Base-by-base conservation (phyloP, 2,113 vertebrate species). In the Pholis gunnellus region DNA sequence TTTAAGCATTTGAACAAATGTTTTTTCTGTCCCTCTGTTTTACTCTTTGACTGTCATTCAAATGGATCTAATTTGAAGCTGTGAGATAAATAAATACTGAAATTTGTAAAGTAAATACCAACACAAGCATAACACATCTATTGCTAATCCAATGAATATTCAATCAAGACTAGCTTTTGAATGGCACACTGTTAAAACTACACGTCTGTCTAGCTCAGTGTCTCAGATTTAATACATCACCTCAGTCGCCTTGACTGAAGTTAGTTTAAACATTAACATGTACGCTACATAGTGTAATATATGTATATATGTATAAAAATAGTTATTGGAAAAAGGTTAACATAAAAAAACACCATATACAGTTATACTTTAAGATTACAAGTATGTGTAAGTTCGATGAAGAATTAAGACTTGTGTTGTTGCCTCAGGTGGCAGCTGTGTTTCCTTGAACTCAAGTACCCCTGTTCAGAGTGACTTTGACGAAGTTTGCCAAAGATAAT, bases 361-460 rank as follows among this genome's bases (percentile, higher is more conserved):
- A 38, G n/a, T 71, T 22, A 18, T 11, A 36, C 44, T 34, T 63
- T 6, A 56, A 57, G 6, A 48, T n/a, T 54, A 9, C 17, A 40
- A 52, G 0, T 31, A 17, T 75, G 29, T 38, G 14, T 38, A 29
- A 11, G 9, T 70, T 25, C 63, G 74, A 46, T 44, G 11, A 48
- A 40, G 29, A 27, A 79, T 36, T 31, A 5, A 9, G 7, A 46
- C 14, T 59, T 31, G 65, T 38, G 9, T 31, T 78, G 34, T 70
- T 56, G 59, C 20, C 27, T 70, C 40, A 65, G 36, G 20, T 34
- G 50, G 54, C 84, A 88, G 71, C 86, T 82, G 81, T 81, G 69
- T 81, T 76, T 75, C 67, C 73, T 52, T 80, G 29, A 78, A 80
- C 67, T 66, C 3, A 4, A 61, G 46, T 71, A 27, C 4, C 40